Evolutionary conservation across 1,140 invertebrate genomes (phyloP), one percentile per base, ranked within the genome.

Genomic region (Drosophila prosaltans): DNA sequence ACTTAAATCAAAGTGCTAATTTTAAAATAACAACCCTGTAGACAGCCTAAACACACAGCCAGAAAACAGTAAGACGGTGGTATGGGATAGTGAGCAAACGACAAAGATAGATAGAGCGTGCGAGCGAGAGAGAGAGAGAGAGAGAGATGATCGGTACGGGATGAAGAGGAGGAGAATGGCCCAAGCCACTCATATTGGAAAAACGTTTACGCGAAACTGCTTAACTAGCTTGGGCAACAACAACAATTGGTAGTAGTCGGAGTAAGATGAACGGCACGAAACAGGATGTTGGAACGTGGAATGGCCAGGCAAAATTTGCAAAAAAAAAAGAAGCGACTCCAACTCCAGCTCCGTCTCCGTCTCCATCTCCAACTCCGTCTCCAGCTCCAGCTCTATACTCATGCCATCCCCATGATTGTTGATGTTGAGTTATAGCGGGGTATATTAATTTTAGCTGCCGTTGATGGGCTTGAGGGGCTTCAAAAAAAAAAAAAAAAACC

Each of bases 1-100:
- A 83, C 84, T 88, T 86, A 86, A 89, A 88, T 88, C 84, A 88
- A 88, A 88, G 84, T 88, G 84, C 84, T 88, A 89, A 88, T 88
- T 88, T 88, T 89, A 88, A 88, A 88, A 86, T 86, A 86, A 86
- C 83, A 86, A 83, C 83, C 83, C 84, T 86, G 82, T 70, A 86
- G 82, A 86, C 82, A 86, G 82, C 82, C 83, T 86, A 86, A 86
- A 86, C 83, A 86, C 80, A 88, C 84, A 86, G 82, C 69, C 82
- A 48, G 41, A 51, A 36, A 51, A 51, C 45, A 51, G 45, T 51
- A 51, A 51, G 45, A 51, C 45, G 45, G 21, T 48, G 16, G 65
- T 36, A 36, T 36, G 32, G 32, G 3, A 36, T 36, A 69, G 30
- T 69, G 68, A 21, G 45, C 65, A 66, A 11, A 11, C 63, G 32